phyloP scores from a whole-genome alignment of 2,797 vertebrate genomes.

The Anguilla pacifica region DNA sequence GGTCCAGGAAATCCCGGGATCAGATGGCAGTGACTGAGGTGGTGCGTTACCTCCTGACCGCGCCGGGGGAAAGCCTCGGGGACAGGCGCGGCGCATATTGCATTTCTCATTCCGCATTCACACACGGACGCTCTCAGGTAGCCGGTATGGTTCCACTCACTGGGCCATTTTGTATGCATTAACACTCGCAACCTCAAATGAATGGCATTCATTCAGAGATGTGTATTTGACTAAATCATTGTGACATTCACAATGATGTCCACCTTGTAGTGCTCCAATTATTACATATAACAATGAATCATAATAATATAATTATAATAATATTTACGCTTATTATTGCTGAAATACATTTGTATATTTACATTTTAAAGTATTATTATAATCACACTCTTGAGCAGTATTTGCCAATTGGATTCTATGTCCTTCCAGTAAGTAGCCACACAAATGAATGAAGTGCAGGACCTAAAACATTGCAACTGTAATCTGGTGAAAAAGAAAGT shows the following conservation, averaged over 20 bases:
- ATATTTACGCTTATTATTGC: not conserved
- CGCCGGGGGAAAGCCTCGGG: conserved; percentile 47
- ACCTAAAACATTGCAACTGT: conserved; percentile 60
- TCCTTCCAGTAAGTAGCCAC: conserved; percentile 7
- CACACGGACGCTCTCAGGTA: conserved; percentile 44
- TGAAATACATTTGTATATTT: not conserved
- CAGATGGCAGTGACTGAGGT: conserved; percentile 52
- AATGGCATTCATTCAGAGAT: conserved; percentile 46
- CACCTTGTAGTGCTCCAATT: not conserved
- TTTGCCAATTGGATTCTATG: conserved; percentile 23
- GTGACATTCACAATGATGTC: not conserved
- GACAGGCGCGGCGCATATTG: conserved; percentile 47
- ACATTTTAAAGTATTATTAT: not conserved
- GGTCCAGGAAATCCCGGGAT: conserved; percentile 68
- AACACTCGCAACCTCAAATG: conserved; percentile 54
- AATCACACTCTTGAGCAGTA: not conserved
- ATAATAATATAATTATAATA: not conserved
- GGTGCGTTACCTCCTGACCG: conserved; percentile 42
- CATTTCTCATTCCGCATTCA: conserved; percentile 52
- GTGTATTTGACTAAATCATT: not conserved
- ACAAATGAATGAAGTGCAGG: conserved; percentile 26
- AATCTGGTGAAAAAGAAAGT: conserved; percentile 72
- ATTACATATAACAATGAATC: not conserved
- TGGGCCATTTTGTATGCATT: conserved; percentile 59
- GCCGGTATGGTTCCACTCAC: conserved; percentile 62